Percentiles rank a stretch among this genome's conserved stretches.
phyloP scores from a whole-genome alignment of 2,888 invertebrate species.

The Meiosimyza platycephala region DNA sequence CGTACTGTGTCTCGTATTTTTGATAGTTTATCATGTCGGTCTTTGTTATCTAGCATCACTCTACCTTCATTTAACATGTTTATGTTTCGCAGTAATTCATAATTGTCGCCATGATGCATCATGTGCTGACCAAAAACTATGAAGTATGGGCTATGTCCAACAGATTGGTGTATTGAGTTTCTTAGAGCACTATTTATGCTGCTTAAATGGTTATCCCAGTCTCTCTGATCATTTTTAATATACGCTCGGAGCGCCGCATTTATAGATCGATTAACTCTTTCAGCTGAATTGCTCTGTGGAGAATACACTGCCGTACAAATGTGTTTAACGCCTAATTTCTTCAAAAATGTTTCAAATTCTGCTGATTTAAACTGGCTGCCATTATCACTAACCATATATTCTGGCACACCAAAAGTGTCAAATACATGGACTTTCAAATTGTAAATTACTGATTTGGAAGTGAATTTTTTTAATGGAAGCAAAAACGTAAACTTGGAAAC shows the following conservation, averaged over 20 bases:
- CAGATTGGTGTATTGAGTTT: not conserved
- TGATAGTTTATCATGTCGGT: not conserved
- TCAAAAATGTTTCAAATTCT: too few relatives aligned
- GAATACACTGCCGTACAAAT: conserved; percentile 6
- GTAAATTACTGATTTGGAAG: too few relatives aligned
- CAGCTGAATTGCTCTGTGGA: conserved; percentile 1
- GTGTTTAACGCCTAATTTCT: not conserved
- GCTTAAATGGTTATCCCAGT: conserved; percentile 1
- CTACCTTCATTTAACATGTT: not conserved
- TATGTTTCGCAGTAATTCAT: not conserved
- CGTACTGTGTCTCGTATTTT: not conserved
- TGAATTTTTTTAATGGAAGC: too few relatives aligned
- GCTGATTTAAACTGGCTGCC: too few relatives aligned
- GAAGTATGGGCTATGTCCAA: not conserved
- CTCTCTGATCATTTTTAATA: not conserved
- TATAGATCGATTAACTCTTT: not conserved
- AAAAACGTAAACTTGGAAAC: too few relatives aligned
- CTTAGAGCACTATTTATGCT: not conserved
- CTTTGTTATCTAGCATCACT: not conserved
- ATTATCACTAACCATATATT: too few relatives aligned
- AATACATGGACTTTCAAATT: too few relatives aligned
- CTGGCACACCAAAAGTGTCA: too few relatives aligned
- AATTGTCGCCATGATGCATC: not conserved
- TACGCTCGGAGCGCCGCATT: not conserved
- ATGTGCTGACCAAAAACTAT: conserved; percentile 16